A percentile compares a stretch with the other conserved stretches of the same genome.
These are phyloP conservation scores for Prietella phreatophila DNA, from an alignment of 2,113 vertebrate species.

Conservation along the genomic window DNA sequence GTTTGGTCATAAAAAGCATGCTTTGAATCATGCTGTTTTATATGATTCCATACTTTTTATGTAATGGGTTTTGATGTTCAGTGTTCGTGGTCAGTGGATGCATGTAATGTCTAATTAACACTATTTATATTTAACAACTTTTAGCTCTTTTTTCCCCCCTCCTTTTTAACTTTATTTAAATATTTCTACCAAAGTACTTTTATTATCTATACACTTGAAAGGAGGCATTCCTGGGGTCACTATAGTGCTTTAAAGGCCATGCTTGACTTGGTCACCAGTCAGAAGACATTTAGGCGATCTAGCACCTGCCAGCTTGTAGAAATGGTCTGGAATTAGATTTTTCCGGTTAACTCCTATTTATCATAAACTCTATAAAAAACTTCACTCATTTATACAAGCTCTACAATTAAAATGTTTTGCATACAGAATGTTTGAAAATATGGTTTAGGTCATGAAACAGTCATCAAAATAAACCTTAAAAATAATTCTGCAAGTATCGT, in stretches of 20 bases:
- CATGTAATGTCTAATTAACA: constrained; percentile 69
- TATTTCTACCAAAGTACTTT: constrained; percentile 37
- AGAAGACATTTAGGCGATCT: not conserved
- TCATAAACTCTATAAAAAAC: not conserved
- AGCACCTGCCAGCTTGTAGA: not conserved
- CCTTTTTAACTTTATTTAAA: constrained; percentile 49
- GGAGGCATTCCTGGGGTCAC: constrained; percentile 19
- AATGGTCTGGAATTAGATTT: constrained; percentile 2
- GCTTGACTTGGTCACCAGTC: constrained; percentile 2
- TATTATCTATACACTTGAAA: constrained; percentile 39
- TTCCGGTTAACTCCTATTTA: not conserved
- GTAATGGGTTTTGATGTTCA: constrained; percentile 68
- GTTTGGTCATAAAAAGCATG: constrained; percentile 70
- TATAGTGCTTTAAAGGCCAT: not conserved
- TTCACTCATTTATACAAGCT: not conserved
- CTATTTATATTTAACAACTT: constrained; percentile 62
- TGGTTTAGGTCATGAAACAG: not conserved
- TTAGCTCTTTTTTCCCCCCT: constrained; percentile 44
- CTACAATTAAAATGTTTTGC: not conserved
- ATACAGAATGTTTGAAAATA: not conserved
- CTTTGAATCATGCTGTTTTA: constrained; percentile 71
- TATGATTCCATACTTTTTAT: constrained; percentile 67
- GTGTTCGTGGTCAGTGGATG: constrained; percentile 63
- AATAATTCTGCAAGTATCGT: not conserved
- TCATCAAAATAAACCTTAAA: not conserved